Conservation (phyloP, 2,797 vertebrate species). For the Phaenicophaeus curvirostris region DNA sequence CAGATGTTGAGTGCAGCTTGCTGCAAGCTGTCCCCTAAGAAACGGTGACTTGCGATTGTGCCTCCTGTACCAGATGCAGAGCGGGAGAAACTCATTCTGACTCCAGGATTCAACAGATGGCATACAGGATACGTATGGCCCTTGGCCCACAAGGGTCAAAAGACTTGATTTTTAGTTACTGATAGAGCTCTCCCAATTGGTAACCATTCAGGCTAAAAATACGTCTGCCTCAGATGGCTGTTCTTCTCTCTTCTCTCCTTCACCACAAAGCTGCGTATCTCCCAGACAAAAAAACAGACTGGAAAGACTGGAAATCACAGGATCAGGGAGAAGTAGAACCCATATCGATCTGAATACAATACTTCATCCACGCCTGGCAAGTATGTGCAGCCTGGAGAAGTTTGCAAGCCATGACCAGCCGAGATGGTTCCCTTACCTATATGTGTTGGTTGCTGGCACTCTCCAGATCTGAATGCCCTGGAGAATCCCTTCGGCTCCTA, state of each 20-base stretch:
- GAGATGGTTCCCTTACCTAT: conserved; percentile 81
- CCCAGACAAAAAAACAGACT: neutral
- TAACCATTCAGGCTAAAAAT: neutral
- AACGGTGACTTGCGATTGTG: neutral
- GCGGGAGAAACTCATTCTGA: neutral
- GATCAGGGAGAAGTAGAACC: neutral
- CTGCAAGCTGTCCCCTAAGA: neutral
- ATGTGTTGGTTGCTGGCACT: conserved; percentile 91
- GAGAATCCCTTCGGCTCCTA: conserved; percentile 86
- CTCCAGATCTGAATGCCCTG: conserved; percentile 94
- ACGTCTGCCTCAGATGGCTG: neutral
- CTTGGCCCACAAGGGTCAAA: neutral
- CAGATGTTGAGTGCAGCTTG: neutral
- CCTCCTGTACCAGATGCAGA: neutral
- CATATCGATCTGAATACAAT: neutral
- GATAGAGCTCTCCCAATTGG: neutral
- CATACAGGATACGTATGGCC: neutral
- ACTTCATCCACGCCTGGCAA: neutral
- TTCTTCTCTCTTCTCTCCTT: neutral
- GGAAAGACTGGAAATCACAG: neutral
- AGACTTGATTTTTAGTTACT: neutral
- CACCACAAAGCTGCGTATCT: neutral
- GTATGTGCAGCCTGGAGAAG: neutral
- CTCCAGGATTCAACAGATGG: neutral
- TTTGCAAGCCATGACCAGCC: neutral